Base-by-base conservation (phyloP, 2,888 invertebrate genomes). In the Hoplodrina blanda region DNA sequence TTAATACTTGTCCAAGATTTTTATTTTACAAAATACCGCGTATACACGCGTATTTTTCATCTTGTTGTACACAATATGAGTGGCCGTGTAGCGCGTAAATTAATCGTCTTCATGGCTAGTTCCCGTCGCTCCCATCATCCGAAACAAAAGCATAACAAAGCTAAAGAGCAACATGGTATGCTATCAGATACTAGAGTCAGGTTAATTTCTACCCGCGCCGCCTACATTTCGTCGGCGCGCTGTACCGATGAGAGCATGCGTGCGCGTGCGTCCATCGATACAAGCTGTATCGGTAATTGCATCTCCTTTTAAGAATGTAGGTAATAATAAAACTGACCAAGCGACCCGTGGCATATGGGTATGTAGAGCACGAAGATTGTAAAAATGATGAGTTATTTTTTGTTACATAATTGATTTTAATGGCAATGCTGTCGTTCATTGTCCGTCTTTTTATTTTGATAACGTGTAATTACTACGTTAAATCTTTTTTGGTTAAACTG, bases 231-330 rank as follows among this genome's bases (percentile, higher is more conserved):
- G 89, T 86, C 91, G 89, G 81, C 80, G 83, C 80, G 84, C 78
- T 74, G 75, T 73, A 65, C 54, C 77, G 80, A 80, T 78, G 84
- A 84, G 83, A 67, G 72, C 69, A 82, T 82, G 81, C 72, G 80
- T 76, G 82, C 82, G 81, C 80, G 82, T 83, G 85, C 84, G 86
- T 80, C 70, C 73, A 69, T 83, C 86, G 85, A 85, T 84, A 81
- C 82, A 83, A 73, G 80, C 73, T 84, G 85, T 93, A 94, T 93
- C 94, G 88, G 89, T 94, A 94, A 94, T 94, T 93, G 83, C 83
- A 82, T 84, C 84, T 81, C 69, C 76, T 77, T 81, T 73, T 73
- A 82, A 77, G 78, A 78, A 81, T 78, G 82, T 81, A 81, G 76
- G 81, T 81, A 77, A 77, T 84, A 83, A 79, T 80, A 82, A 85